Percentiles rank a stretch among this genome's conserved stretches.
Evolutionary conservation across 2,888 invertebrate genomes (phyloP).

Genomic region (Lepidonotus clava): DNA sequence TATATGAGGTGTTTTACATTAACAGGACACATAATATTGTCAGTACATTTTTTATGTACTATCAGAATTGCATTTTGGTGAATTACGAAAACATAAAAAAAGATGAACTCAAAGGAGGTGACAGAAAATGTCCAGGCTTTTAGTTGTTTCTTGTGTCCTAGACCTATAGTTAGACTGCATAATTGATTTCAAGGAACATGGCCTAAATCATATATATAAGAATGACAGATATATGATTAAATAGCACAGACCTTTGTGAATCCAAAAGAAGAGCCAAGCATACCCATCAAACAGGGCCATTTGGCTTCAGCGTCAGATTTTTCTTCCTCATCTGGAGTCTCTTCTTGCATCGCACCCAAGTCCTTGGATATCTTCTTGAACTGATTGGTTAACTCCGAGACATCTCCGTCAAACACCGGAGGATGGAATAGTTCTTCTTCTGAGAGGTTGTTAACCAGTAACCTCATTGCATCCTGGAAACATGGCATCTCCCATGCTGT

Average conservation of each 20-base stretch:
- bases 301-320: not conserved
- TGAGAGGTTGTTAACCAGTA: not conserved
- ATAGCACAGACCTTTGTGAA: not conserved
- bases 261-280: not conserved
- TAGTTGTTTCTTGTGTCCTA: too few species aligned
- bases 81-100: too few species aligned
- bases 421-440: not conserved
- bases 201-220: too few species aligned
- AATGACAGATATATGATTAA: too few species aligned
- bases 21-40: too few species aligned
- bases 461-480: not conserved
- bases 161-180: too few species aligned
- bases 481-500: not conserved
- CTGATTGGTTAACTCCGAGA: not conserved
- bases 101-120: too few species aligned
- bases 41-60: too few species aligned
- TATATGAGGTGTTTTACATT: too few species aligned
- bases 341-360: not conserved
- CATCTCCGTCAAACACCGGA: not conserved
- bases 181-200: too few species aligned
- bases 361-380: not conserved
- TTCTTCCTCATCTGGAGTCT: not conserved
- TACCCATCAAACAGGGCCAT: not conserved
- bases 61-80: too few species aligned
- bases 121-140: too few species aligned